Percentiles rank a stretch among this genome's conserved stretches.
Conservation (phyloP, 1,140 invertebrate genomes). For the Pseudomyrmex pallidus region DNA sequence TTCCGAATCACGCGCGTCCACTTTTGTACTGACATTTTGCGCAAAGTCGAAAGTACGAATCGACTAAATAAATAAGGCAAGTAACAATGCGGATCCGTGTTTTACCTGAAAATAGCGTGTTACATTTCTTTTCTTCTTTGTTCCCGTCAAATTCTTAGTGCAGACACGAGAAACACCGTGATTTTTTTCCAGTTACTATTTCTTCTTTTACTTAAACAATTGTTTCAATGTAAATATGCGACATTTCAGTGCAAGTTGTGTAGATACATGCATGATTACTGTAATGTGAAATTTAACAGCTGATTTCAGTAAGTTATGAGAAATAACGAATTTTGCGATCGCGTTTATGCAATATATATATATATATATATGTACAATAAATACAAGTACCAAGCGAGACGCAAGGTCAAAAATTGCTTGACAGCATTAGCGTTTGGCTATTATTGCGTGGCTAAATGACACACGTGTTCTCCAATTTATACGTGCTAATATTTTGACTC, state of each 20-base stretch:
- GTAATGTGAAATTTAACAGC: not conserved
- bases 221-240: too few relatives aligned
- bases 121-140: not conserved
- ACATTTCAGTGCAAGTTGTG: too few relatives aligned
- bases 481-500: not conserved
- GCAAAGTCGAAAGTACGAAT: conserved; percentile 1
- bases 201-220: too few relatives aligned
- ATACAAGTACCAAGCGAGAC: not conserved
- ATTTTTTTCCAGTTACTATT: not conserved
- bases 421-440: not conserved
- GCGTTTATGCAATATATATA: not conserved
- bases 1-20: not conserved
- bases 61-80: not conserved
- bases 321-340: conserved; percentile 27
- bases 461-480: not conserved
- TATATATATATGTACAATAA: too few relatives aligned
- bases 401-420: conserved; percentile 16
- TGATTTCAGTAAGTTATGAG: not conserved
- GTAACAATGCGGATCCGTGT: not conserved
- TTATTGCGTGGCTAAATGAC: not conserved
- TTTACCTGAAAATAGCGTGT: not conserved
- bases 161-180: too few relatives aligned
- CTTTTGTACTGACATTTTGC: not conserved
- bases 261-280: too few relatives aligned
- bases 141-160: not conserved